These are phyloP conservation scores for Drepana arcuata DNA, from an alignment of 1,140 invertebrate genomes.

Conservation along the genomic window DNA sequence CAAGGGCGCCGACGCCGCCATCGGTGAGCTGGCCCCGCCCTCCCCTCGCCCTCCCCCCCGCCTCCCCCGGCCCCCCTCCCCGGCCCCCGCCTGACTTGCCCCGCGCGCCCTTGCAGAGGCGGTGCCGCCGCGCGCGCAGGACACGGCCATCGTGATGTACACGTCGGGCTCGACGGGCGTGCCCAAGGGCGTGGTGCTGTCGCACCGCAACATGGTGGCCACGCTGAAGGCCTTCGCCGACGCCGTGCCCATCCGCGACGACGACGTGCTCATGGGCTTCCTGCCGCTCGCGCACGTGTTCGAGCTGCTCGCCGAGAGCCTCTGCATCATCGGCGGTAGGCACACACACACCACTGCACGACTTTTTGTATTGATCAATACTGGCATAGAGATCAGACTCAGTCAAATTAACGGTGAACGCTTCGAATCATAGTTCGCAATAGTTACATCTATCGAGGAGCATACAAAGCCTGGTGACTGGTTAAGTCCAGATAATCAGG, in stretches of 20 bases:
- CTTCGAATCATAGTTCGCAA: too few relatives aligned
- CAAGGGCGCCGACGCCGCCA: constrained; percentile 44
- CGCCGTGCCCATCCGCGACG: constrained; percentile 78
- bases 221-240: constrained; percentile 92
- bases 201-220: constrained; percentile 92
- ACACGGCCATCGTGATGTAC: constrained; percentile 96
- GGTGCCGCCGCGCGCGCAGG: constrained; percentile 76
- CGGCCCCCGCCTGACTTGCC: too few relatives aligned
- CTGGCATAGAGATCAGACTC: too few relatives aligned
- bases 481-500: too few relatives aligned
- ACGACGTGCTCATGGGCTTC: constrained; percentile 94
- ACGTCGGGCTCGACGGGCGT: constrained; percentile 95
- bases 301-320: constrained; percentile 88
- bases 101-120: too few relatives aligned
- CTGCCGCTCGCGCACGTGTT: constrained; percentile 98
- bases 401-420: too few relatives aligned
- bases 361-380: too few relatives aligned
- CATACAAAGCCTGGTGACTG: too few relatives aligned
- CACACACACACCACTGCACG: constrained; percentile 1
- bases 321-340: constrained; percentile 77
- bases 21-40: too few relatives aligned
- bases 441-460: too few relatives aligned
- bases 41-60: too few relatives aligned
- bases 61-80: too few relatives aligned
- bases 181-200: constrained; percentile 89